phyloP scores from a whole-genome alignment of 2,113 vertebrate species.

The Ancistrus triradiatus region DNA sequence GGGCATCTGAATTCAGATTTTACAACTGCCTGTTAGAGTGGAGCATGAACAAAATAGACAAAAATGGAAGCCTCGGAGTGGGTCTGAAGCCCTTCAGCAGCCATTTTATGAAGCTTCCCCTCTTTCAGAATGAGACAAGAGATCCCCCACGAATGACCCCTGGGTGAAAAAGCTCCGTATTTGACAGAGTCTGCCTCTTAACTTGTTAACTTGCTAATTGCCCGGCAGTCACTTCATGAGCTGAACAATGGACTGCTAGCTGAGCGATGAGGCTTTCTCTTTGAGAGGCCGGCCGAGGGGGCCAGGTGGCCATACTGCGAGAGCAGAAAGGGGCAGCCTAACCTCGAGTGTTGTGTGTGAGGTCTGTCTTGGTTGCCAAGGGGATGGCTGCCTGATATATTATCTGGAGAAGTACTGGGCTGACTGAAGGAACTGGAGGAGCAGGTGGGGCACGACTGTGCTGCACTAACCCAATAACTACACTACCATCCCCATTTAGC shows the following conservation, averaged over 20 bases:
- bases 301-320: conserved; percentile 59
- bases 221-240: conserved; percentile 58
- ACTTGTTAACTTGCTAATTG: conserved; percentile 61
- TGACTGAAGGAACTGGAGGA: conserved; percentile 47
- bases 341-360: conserved; percentile 61
- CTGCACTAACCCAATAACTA: conserved; percentile 26
- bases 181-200: conserved; percentile 62
- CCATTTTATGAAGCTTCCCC: conserved; percentile 40
- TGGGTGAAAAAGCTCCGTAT: conserved; percentile 54
- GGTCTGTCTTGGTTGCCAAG: conserved; percentile 61
- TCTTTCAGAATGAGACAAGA: conserved; percentile 35
- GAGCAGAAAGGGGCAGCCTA: conserved; percentile 53
- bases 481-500: conserved; percentile 40
- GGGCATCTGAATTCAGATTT: conserved; percentile 8
- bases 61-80: background rate
- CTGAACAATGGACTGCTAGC: conserved; percentile 54
- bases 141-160: conserved; percentile 48
- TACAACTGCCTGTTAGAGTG: background rate
- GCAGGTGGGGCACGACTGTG: conserved; percentile 27
- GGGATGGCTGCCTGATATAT: conserved; percentile 67
- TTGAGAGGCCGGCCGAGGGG: conserved; percentile 47
- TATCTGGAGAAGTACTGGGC: conserved; percentile 67
- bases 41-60: conserved; percentile 10
- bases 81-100: conserved; percentile 13
- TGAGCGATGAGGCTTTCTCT: conserved; percentile 55